Conservation (phyloP, 2,888 invertebrate species). For the Scaptomyza polygonia region DNA sequence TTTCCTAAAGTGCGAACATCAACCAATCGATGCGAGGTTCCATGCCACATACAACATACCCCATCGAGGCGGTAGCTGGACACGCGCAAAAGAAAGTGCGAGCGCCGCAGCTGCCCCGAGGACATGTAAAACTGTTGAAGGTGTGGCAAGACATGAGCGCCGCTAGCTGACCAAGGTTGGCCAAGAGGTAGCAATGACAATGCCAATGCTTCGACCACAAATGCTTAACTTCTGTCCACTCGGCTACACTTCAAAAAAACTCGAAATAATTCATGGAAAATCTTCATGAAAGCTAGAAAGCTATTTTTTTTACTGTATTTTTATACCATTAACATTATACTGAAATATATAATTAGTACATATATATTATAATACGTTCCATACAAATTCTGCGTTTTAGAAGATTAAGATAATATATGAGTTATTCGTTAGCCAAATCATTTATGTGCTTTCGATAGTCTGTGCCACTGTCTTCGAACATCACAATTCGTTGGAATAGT, state of each 20-base stretch:
- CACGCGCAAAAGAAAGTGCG: conserved; percentile 79
- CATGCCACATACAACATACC: not conserved
- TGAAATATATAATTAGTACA: too few species aligned
- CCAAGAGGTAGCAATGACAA: conserved; percentile 50
- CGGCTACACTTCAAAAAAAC: not conserved
- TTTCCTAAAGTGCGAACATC: conserved; percentile 80
- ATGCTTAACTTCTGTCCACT: not conserved
- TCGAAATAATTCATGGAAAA: not conserved
- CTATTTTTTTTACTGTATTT: too few species aligned
- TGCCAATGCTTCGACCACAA: conserved; percentile 34
- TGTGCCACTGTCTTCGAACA: too few species aligned
- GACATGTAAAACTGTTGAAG: conserved; percentile 67
- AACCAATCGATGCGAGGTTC: conserved; percentile 21
- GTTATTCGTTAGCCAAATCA: too few species aligned
- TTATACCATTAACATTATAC: too few species aligned
- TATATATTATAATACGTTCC: too few species aligned
- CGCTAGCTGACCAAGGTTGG: conserved; percentile 33
- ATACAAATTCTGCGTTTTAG: too few species aligned
- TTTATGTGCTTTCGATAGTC: too few species aligned
- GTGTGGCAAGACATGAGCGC: conserved; percentile 61
- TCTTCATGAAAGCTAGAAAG: not conserved
- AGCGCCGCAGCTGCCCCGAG: conserved; percentile 57
- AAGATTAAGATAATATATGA: too few species aligned
- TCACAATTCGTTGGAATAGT: too few species aligned
- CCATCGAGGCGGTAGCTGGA: conserved; percentile 42